phyloP scores from a whole-genome alignment of 2,888 invertebrate genomes.

The Ditula angustiorana region DNA sequence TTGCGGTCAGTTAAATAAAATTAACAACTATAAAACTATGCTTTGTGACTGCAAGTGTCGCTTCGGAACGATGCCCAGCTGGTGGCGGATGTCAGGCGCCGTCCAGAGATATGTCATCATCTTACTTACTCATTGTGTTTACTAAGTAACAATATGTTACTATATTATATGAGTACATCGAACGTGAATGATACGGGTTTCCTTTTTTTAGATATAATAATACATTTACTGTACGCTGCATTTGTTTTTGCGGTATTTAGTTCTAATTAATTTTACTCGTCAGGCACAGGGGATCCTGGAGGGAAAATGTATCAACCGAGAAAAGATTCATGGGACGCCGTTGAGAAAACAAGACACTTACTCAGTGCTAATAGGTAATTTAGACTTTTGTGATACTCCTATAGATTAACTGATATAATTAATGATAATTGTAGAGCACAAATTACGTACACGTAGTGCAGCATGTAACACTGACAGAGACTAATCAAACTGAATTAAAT shows the following conservation, averaged over 20 bases:
- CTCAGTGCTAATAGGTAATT: conserved; percentile 83
- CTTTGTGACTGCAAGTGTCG: background rate
- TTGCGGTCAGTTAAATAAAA: conserved; percentile 10
- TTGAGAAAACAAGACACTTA: conserved; percentile 92
- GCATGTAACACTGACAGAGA: no score
- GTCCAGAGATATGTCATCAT: background rate
- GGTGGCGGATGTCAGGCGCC: background rate
- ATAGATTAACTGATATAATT: background rate
- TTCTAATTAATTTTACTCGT: conserved; percentile 8
- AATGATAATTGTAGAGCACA: background rate
- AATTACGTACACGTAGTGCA: no score
- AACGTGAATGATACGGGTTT: background rate
- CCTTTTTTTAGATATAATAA: no score
- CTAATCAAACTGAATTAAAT: no score
- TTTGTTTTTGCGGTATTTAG: background rate
- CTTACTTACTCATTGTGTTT: no score
- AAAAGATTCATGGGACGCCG: conserved; percentile 93
- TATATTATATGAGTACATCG: no score
- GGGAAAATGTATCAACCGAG: conserved; percentile 73
- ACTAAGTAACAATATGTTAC: no score
- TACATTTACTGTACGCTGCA: no score
- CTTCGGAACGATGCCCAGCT: background rate
- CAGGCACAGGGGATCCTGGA: conserved; percentile 74
- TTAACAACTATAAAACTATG: conserved; percentile 4
- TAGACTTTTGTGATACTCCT: background rate